Base-by-base conservation (phyloP, 2,888 invertebrate species). In the Galerucella calmariensis region DNA sequence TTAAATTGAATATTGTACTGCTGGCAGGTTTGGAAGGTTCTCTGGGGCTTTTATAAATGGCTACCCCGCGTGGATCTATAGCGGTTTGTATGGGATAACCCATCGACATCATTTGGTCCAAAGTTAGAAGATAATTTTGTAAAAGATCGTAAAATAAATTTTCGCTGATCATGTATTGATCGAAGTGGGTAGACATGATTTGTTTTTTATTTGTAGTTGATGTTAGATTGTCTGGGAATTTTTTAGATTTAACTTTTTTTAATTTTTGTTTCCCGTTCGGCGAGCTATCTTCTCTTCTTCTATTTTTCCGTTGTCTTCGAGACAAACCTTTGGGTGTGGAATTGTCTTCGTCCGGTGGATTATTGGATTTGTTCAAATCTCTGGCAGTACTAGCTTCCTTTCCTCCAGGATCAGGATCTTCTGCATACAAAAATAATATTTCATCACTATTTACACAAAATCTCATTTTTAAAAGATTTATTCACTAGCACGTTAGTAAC, bases 1-100 rank as follows among this genome's bases (percentile, higher is more conserved):
- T 92, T 41, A 90, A 92, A 82, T 93, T 92, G 84, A 92, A 90
- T 46, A 76, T 75, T 27, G 65, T 78, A 53, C 14, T 72, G 44
- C 69, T 61, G 8, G 46, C 59, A 9, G 66, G 70, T 2, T 67
- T 53, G 11, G 61, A 59, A 6, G 74, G 72, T 27, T 58, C 58
- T 10, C 63, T 46, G 6, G 71, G 51, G 16, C 56, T 67, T 35
- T 63, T 76, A 16, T 74, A 73, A 1, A 75, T 72, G 20, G 67
- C 44, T 10, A 73, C 69, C 6, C 53, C 48, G 6, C 65, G 76
- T 12, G 74, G 72, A 35, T 78, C 73, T 46, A 90, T 89, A 11
- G 89, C 85, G 67, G 89, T 89, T 77, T 91, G 90, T 9, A 94
- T 88, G 0, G 95, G 95, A 83, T 92, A 95, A 1, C 95, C 95